phyloP scores from a whole-genome alignment of 1,140 invertebrate genomes.

The Drosophila mayri region DNA sequence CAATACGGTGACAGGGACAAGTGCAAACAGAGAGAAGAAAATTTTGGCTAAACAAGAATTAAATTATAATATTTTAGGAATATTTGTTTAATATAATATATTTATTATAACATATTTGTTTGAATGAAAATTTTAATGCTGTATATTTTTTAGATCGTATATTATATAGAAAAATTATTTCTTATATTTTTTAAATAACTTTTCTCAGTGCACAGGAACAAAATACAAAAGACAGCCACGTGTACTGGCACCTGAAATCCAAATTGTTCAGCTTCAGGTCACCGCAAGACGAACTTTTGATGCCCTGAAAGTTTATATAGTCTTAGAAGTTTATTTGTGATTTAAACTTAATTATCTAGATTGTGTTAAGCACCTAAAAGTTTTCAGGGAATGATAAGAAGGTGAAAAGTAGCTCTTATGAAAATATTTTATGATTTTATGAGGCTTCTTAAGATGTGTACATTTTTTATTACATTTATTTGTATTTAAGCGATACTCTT shows the following conservation, averaged over 20 bases:
- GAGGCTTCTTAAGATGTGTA: neutral
- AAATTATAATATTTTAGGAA: neutral
- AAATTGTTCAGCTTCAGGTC: constrained; percentile 1
- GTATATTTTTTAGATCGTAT: neutral
- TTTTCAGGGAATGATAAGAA: neutral
- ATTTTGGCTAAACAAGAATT: neutral
- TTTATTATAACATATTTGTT: no score
- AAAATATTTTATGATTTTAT: neutral
- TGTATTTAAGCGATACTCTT: no score
- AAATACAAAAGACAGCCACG: constrained; percentile 34
- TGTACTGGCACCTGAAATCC: constrained; percentile 42
- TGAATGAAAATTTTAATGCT: neutral
- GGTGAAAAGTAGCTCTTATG: neutral
- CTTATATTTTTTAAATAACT: neutral
- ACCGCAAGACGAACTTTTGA: constrained; percentile 23
- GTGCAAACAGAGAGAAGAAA: neutral
- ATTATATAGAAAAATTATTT: neutral
- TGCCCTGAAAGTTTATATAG: constrained; percentile 12
- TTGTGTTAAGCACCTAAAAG: neutral
- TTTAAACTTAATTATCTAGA: neutral
- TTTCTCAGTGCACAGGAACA: constrained; percentile 11
- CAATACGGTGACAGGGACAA: constrained; percentile 23
- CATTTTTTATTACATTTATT: neutral
- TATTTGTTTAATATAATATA: neutral
- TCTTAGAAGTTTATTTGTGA: neutral